Conservation (phyloP, 2,888 invertebrate genomes). For the Malthinus flaveolus region DNA sequence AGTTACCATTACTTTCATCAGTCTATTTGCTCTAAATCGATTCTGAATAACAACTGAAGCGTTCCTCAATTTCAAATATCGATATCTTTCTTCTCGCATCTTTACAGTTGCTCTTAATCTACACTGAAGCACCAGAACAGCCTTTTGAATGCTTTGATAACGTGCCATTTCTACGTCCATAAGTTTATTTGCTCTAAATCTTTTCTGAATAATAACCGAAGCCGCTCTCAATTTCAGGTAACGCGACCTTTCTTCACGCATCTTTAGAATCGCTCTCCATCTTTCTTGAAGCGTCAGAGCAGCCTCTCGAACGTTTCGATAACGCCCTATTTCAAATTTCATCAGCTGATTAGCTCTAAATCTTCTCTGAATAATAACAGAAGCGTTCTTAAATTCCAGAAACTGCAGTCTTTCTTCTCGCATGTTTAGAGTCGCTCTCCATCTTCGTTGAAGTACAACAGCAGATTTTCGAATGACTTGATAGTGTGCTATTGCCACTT, state of each 20-base stretch:
- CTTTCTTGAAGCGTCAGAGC: constrained; percentile 51
- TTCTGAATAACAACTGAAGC: constrained; percentile 32
- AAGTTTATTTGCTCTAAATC: constrained; percentile 54
- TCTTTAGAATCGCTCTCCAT: constrained; percentile 43
- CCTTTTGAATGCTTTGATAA: constrained; percentile 23
- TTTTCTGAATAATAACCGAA: constrained; percentile 57
- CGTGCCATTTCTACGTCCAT: constrained; percentile 44
- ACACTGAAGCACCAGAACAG: constrained; percentile 40
- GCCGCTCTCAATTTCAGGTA: constrained; percentile 39
- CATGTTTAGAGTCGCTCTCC: constrained; percentile 35
- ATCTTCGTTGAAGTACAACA: constrained; percentile 39
- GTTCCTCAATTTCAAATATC: constrained; percentile 42
- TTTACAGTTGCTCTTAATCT: constrained; percentile 31
- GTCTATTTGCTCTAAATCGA: constrained; percentile 34
- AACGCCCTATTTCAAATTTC: constrained; percentile 46
- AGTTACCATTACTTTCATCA: constrained; percentile 42
- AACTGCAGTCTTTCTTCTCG: constrained; percentile 42
- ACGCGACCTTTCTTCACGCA: constrained; percentile 28
- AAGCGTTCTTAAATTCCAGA: constrained; percentile 37
- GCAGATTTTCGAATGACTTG: constrained; percentile 32
- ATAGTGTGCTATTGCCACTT: constrained; percentile 32
- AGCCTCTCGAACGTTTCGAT: constrained; percentile 44
- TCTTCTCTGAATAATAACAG: constrained; percentile 26
- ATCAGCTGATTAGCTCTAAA: constrained; percentile 34
- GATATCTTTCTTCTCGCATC: constrained; percentile 40